Evolutionary conservation across 2,797 vertebrate species (phyloP), one percentile per base, ranked within the genome.

Genomic region (Chloroceryle inda): DNA sequence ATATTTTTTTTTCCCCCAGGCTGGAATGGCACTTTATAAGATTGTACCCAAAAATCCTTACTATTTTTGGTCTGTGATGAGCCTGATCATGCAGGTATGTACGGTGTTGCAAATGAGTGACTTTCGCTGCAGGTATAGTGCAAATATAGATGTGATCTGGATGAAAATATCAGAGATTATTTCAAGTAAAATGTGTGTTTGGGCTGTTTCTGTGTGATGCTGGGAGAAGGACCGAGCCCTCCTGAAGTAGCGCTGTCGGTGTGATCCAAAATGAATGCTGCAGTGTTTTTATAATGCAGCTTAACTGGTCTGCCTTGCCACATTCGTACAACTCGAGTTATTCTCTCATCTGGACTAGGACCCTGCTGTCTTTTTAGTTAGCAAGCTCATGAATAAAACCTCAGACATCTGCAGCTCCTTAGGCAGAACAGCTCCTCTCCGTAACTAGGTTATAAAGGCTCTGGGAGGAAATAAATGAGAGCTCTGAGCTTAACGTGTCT

Each of bases 41-140:
- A 99, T 99, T 77, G 99, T 99, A 79, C 99, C 99, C 86, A 99
- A 99, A 98, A 99, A 99, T 88, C 99, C 99, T 0, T 99, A 99
- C 96, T 99, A 99, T 97, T 99, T 99, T 98, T 99, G 99, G 99
- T 99, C 99, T 11, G 99, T 99, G 96, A 99, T 99, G 99, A 99
- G 99, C 98, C 98, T 99, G 94, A 99, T 99, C 78, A 99, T 99
- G 99, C 99, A 99, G 98, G 99, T 99, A 90, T 89, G 98, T 98
- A 94, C 84, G 42, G 19, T 8, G 63, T 71, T 88, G 56, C 49
- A 58, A 89, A 44, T 73, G 23, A 37, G 17, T 74, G 69, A 37
- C 61, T 92, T 75, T 35, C 3, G 5, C 44, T 59, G 38, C 71
- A 66, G 38, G 26, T 80, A 37, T 22, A 29, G 19, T 53, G 58